Percentiles rank a stretch among this genome's conserved stretches.
Evolutionary conservation across 2,888 invertebrate species (phyloP).

Genomic region (Ophraella communa): DNA sequence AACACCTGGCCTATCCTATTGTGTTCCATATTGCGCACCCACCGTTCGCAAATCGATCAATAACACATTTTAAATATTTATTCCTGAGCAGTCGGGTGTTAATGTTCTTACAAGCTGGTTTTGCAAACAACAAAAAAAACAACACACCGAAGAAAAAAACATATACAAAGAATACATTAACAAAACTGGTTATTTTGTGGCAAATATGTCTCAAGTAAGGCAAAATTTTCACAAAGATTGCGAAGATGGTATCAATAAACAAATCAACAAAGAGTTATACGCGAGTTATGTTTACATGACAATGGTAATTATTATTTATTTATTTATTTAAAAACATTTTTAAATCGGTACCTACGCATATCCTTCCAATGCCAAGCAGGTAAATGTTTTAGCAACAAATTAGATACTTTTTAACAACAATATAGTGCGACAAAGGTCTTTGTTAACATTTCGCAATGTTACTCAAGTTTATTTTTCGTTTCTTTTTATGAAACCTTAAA

Average conservation of each 20-base stretch:
- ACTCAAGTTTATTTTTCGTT: too few relatives aligned
- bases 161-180: neutral
- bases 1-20: neutral
- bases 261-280: constrained; percentile 77
- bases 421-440: too few relatives aligned
- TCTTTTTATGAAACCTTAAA: too few relatives aligned
- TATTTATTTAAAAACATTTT: neutral
- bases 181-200: neutral
- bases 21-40: neutral
- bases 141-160: too few relatives aligned
- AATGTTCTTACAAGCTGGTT: neutral
- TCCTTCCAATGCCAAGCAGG: neutral
- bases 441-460: too few relatives aligned
- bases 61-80: neutral
- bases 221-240: constrained; percentile 72
- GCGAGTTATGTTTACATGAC: constrained; percentile 77
- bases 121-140: too few relatives aligned
- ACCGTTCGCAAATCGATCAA: too few relatives aligned
- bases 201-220: constrained; percentile 58
- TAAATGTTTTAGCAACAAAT: neutral
- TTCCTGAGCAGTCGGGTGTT: neutral
- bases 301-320: constrained; percentile 66
- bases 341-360: neutral
- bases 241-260: constrained; percentile 71
- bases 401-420: too few relatives aligned